Conservation (phyloP, 2,113 vertebrate species). For the Opisthocomus hoazin region DNA sequence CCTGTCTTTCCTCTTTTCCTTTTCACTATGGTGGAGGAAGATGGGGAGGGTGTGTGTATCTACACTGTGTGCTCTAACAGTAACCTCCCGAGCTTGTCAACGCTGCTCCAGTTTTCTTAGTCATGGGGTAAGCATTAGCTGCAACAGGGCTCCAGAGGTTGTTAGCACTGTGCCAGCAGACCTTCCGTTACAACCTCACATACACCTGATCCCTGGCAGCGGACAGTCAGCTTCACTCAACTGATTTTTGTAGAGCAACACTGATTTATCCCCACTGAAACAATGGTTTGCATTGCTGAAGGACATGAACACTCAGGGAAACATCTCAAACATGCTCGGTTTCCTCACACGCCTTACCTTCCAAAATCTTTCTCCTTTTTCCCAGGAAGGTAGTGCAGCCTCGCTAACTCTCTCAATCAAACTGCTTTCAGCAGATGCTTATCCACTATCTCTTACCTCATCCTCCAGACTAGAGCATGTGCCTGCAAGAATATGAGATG, state of each 20-base stretch:
- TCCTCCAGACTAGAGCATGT: not conserved
- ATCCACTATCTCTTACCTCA: not conserved
- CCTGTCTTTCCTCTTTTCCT: not conserved
- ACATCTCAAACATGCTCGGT: not conserved
- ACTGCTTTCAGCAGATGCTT: not conserved
- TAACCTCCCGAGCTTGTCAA: not conserved
- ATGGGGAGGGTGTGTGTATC: not conserved
- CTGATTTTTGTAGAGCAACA: not conserved
- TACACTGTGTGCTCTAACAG: not conserved
- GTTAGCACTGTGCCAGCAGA: not conserved
- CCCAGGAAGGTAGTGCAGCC: not conserved
- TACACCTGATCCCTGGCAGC: not conserved
- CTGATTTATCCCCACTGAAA: not conserved
- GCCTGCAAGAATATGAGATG: not conserved
- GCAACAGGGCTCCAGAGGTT: not conserved
- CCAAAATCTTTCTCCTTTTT: not conserved
- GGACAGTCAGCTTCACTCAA: not conserved
- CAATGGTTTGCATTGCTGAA: not conserved
- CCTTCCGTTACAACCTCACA: not conserved
- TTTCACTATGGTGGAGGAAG: not conserved
- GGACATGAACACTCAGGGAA: not conserved
- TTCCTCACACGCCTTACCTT: not conserved
- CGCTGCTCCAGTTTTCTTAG: not conserved
- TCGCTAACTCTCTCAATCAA: not conserved
- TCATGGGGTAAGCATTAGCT: not conserved